Conservation (phyloP, 2,797 vertebrate genomes). For the Sebastes hubbsi region DNA sequence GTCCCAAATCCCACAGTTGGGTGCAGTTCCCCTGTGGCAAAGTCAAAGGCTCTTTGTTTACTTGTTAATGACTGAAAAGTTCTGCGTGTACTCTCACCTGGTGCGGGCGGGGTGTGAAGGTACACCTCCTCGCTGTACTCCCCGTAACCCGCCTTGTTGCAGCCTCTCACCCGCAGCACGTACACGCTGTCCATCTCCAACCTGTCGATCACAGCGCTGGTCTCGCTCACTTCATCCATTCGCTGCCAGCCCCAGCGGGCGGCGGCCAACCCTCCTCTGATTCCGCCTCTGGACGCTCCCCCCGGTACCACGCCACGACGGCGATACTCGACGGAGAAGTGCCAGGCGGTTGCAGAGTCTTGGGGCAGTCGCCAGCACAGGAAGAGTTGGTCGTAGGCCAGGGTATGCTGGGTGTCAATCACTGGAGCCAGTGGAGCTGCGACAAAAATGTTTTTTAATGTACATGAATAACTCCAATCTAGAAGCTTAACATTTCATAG, state of each 20-base stretch:
- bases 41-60: background rate
- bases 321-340: constrained; percentile 93
- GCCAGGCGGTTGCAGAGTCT: constrained; percentile 91
- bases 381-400: constrained; percentile 97
- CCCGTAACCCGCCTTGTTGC: constrained; percentile 94
- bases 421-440: constrained; percentile 93
- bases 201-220: constrained; percentile 90
- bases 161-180: constrained; percentile 91
- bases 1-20: background rate
- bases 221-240: constrained; percentile 89
- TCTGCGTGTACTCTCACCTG: constrained; percentile 79
- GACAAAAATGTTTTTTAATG: background rate
- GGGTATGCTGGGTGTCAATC: constrained; percentile 94
- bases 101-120: constrained; percentile 92
- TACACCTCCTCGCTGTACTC: constrained; percentile 97
- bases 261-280: constrained; percentile 84
- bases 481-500: background rate
- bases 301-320: constrained; percentile 85
- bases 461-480: background rate
- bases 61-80: background rate
- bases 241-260: constrained; percentile 93
- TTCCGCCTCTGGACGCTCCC: constrained; percentile 83
- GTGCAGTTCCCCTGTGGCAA: background rate
- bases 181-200: constrained; percentile 94
- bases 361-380: constrained; percentile 93